Conservation (phyloP, 2,888 invertebrate species). For the Phlogophora meticulosa region DNA sequence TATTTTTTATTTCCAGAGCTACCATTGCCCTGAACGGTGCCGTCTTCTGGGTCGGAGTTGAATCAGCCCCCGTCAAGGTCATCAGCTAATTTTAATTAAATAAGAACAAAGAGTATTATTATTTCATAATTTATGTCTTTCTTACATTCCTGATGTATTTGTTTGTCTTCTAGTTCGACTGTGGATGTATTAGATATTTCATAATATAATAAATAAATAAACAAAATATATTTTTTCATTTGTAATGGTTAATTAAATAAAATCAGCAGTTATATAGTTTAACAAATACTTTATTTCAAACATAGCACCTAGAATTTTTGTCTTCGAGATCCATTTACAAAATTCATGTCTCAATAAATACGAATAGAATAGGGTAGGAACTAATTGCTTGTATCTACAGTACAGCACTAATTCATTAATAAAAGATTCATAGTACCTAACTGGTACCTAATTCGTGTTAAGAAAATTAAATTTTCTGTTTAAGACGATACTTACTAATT, state of each 20-base stretch:
- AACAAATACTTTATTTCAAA: constrained; percentile 83
- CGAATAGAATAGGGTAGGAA: constrained; percentile 71
- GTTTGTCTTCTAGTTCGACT: constrained; percentile 37
- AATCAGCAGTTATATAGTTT: constrained; percentile 63
- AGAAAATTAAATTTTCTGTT: constrained; percentile 50
- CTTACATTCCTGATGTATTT: constrained; percentile 41
- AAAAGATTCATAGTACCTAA: constrained; percentile 41
- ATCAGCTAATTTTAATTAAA: constrained; percentile 66
- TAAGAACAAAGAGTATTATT: constrained; percentile 50
- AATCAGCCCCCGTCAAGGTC: constrained; percentile 92
- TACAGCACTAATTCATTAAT: constrained; percentile 29
- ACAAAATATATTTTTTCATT: neutral
- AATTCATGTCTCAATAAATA: constrained; percentile 73
- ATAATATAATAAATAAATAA: constrained; percentile 39
- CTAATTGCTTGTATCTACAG: constrained; percentile 66
- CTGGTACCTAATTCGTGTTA: constrained; percentile 36
- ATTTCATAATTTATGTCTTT: constrained; percentile 56
- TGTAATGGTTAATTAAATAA: constrained; percentile 41
- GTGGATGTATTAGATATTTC: constrained; percentile 53
- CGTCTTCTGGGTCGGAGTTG: constrained; percentile 93
- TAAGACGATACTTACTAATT: constrained; percentile 12
- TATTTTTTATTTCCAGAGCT: constrained; percentile 87
- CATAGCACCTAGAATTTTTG: constrained; percentile 88
- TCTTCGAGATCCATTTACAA: constrained; percentile 83
- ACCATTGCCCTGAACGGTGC: constrained; percentile 94